Percentiles rank a stretch among this genome's conserved stretches.
Conservation (phyloP, 2,888 invertebrate species). For the Eugnorisma glareosa region DNA sequence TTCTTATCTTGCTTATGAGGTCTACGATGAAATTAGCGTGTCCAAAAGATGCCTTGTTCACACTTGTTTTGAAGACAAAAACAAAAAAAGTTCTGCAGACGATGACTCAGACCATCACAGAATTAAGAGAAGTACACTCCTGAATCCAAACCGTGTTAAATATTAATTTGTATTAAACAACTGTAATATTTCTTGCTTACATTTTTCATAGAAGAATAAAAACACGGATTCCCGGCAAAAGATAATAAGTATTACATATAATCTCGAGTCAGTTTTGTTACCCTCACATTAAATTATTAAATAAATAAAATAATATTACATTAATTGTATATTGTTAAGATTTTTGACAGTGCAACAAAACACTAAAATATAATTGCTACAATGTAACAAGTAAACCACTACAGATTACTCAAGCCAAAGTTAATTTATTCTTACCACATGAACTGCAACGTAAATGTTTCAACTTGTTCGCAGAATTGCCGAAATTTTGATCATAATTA, state of each 20-base stretch:
- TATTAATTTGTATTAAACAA: too few relatives aligned
- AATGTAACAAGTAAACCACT: not conserved
- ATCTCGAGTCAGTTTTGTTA: too few relatives aligned
- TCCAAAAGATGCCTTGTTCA: not conserved
- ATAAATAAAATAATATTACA: too few relatives aligned
- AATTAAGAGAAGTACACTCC: too few relatives aligned
- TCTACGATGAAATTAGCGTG: not conserved
- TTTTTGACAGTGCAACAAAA: too few relatives aligned
- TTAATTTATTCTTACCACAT: not conserved
- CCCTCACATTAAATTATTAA: too few relatives aligned
- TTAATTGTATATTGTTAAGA: not conserved
- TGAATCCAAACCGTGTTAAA: not conserved
- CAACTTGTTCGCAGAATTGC: not conserved
- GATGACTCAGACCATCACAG: too few relatives aligned
- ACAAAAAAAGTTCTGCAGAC: too few relatives aligned
- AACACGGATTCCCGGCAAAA: too few relatives aligned
- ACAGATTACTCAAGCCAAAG: not conserved
- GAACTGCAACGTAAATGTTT: not conserved
- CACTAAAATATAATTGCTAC: not conserved
- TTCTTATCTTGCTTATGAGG: not conserved
- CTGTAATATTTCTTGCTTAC: too few relatives aligned
- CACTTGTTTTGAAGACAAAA: not conserved
- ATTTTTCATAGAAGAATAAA: too few relatives aligned
- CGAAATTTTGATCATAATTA: constrained; percentile 40
- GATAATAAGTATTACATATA: too few relatives aligned